phyloP scores from a whole-genome alignment of 2,888 invertebrate genomes.

The Rosalia funebris region DNA sequence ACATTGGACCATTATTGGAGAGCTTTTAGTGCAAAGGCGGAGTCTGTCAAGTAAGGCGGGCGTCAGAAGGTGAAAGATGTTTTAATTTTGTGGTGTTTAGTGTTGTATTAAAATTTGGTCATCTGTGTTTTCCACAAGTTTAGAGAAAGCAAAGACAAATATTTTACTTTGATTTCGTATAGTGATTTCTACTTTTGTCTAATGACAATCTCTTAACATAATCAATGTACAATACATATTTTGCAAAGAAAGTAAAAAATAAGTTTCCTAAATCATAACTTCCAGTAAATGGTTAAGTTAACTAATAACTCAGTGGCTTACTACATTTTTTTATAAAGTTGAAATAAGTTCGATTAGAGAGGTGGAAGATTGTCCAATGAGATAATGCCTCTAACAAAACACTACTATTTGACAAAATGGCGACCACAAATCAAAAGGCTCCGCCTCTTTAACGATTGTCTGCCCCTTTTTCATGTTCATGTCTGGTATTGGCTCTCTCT shows the following conservation, averaged over 20 bases:
- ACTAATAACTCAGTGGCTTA: too few relatives aligned
- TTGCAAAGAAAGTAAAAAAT: too few relatives aligned
- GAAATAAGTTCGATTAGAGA: conserved; percentile 37
- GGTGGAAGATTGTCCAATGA: conserved; percentile 66
- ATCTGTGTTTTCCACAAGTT: conserved; percentile 36
- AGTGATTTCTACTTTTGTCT: neutral
- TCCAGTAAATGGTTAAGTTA: too few relatives aligned
- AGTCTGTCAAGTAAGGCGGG: conserved; percentile 42
- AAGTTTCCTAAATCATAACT: too few relatives aligned
- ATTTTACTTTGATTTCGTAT: conserved; percentile 21
- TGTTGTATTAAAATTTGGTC: conserved; percentile 42
- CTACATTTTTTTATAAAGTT: conserved; percentile 22
- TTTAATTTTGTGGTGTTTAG: conserved; percentile 52
- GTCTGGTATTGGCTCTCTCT: conserved; percentile 63
- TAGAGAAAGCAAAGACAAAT: conserved; percentile 23
- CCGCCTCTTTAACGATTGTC: conserved; percentile 65
- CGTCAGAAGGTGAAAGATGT: conserved; percentile 49
- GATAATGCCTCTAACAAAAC: conserved; percentile 66
- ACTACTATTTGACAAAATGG: conserved; percentile 67
- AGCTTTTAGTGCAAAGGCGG: conserved; percentile 47
- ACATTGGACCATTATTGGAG: conserved; percentile 49
- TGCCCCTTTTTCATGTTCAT: conserved; percentile 64
- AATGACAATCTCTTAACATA: too few relatives aligned
- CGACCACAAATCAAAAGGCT: conserved; percentile 66
- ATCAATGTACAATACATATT: too few relatives aligned